Base-by-base conservation (phyloP, 2,888 invertebrate species). In the Biston betularia region DNA sequence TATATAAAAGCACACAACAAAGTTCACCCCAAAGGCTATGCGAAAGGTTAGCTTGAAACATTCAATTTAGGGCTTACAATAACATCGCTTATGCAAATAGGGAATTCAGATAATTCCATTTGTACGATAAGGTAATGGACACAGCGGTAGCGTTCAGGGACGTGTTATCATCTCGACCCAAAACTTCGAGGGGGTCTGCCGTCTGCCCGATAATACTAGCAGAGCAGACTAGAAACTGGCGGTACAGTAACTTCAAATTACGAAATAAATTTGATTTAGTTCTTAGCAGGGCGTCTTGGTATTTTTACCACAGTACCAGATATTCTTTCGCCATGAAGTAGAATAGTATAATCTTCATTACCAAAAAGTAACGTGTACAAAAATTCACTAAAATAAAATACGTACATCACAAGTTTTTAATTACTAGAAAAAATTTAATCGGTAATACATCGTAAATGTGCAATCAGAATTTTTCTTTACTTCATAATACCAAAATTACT, bases 141-240 rank as follows among this genome's bases (percentile, higher is more conserved):
- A 74, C 76, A 72, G 71, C 76, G 80, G 71, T 74, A 72, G 74
- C 68, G 79, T 82, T 78, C 78, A 72, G 80, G 84, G 81, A 84
- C 83, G 83, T 82, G 85, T 89, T 90, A 90, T 89, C 88, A 84
- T 87, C 83, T 83, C 84, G 85, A 90, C 92, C 92, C 91, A 88
- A 91, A 92, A 92, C 85, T 92, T 90, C 77, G 80, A 42, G 69
- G 84, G 69, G 84, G 82, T 71, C 76, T 78, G 81, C 74, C 73
- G 78, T 69, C 76, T 73, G 76, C 78, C 75, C 78, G 86, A 87
- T 88, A 87, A 87, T 88, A 86, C 78, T 64, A 68, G 38, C 49
- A 14, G 12, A 24, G 15, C 33, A 40, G 15, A 49, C 15, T 6
- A 42, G 58, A 5, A 33, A 78, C 6, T n/a, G 2, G 12, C 34